Evolutionary conservation across 1,140 invertebrate genomes (phyloP).

Genomic region (Drosophila arawakana): DNA sequence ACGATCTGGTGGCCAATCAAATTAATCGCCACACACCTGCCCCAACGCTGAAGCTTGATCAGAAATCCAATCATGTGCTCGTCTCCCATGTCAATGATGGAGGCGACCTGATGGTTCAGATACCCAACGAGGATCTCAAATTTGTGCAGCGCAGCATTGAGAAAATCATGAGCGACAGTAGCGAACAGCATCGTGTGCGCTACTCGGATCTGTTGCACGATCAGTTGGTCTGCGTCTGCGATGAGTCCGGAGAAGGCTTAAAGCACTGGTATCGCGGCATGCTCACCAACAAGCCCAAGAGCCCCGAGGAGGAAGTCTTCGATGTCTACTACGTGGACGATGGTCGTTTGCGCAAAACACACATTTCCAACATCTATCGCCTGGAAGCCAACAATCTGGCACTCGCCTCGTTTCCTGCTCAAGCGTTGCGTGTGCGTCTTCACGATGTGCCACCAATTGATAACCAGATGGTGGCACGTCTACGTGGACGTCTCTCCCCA

Average conservation of each 20-base stretch:
- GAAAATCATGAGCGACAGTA: conserved; percentile 61
- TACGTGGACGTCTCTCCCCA: conserved; percentile 65
- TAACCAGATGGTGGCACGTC: conserved; percentile 59
- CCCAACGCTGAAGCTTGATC: conserved; percentile 64
- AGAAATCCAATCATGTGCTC: conserved; percentile 66
- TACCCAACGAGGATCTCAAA: conserved; percentile 66
- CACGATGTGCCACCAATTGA: conserved; percentile 74
- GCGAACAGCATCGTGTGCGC: conserved; percentile 61
- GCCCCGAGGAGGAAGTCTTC: conserved; percentile 61
- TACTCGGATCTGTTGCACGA: conserved; percentile 65
- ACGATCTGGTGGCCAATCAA: conserved; percentile 67
- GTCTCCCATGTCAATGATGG: conserved; percentile 74
- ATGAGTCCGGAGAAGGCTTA: conserved; percentile 43
- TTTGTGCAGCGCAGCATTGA: conserved; percentile 76
- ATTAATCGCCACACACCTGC: conserved; percentile 65
- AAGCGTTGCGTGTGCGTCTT: conserved; percentile 67
- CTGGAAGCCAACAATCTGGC: conserved; percentile 78
- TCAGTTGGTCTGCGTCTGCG: conserved; percentile 76
- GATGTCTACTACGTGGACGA: conserved; percentile 79
- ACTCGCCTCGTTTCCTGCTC: conserved; percentile 69
- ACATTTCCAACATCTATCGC: conserved; percentile 79
- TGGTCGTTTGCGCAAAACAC: conserved; percentile 68
- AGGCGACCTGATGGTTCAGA: conserved; percentile 73
- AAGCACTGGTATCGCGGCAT: conserved; percentile 79
- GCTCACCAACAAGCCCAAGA: conserved; percentile 52